These are phyloP conservation scores for Protonemura montana DNA, from an alignment of 2,888 invertebrate genomes.

Conservation along the genomic window DNA sequence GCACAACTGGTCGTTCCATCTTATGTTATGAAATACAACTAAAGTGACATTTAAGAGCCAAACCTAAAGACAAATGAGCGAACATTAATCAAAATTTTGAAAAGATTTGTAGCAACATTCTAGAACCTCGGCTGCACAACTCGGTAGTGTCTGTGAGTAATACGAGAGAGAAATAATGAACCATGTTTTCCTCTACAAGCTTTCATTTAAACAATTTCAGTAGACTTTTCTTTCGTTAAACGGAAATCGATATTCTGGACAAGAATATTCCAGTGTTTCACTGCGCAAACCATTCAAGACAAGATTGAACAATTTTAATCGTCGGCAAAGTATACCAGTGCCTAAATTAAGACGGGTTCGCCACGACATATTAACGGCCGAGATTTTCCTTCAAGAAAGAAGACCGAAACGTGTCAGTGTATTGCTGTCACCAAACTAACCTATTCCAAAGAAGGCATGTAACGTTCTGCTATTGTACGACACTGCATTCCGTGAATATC, in stretches of 20 bases:
- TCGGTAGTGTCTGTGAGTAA: neutral
- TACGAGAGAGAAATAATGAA: conserved; percentile 7
- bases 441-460: too few species aligned
- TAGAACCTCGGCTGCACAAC: neutral
- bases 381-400: too few species aligned
- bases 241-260: neutral
- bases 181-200: neutral
- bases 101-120: conserved; percentile 42
- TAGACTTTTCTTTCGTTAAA: neutral
- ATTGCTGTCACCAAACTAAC: too few species aligned
- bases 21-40: conserved; percentile 48
- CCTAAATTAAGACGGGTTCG: too few species aligned
- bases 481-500: too few species aligned
- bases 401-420: too few species aligned
- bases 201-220: neutral
- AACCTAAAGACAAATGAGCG: conserved; percentile 47
- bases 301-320: neutral
- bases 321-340: neutral
- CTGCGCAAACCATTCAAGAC: neutral
- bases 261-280: neutral
- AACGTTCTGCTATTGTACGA: too few species aligned
- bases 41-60: conserved; percentile 48
- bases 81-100: conserved; percentile 44
- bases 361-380: too few species aligned
- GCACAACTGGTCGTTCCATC: conserved; percentile 43